Evolutionary conservation across 1,140 invertebrate genomes (phyloP).

Genomic region (Amphibalanus amphitrite): DNA sequence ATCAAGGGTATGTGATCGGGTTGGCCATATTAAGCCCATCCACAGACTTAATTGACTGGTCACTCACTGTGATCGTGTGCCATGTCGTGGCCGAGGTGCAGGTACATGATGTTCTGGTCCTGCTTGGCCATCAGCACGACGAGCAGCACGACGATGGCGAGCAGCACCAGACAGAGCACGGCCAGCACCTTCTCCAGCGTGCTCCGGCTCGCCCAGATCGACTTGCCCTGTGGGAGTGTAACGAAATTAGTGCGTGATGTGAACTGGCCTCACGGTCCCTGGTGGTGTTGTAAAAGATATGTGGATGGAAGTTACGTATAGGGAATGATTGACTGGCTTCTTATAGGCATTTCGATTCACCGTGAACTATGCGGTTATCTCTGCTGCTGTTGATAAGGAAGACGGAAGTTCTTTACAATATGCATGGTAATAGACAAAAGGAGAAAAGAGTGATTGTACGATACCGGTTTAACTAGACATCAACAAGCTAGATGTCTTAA

Average conservation of each 20-base stretch:
- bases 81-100: background rate
- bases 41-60: too few relatives aligned
- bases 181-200: slow-evolving; percentile 38
- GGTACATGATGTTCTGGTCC: slow-evolving; percentile 7
- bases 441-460: too few relatives aligned
- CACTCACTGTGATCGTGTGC: too few relatives aligned
- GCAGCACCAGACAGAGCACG: slow-evolving; percentile 24
- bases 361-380: too few relatives aligned
- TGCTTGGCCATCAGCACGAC: slow-evolving; percentile 22
- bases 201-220: background rate
- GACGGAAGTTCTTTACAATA: too few relatives aligned
- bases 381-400: too few relatives aligned
- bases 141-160: slow-evolving; percentile 40
- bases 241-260: background rate
- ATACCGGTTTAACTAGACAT: too few relatives aligned
- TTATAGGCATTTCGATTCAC: background rate
- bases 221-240: background rate
- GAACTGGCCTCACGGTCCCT: background rate
- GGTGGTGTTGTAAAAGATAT: background rate
- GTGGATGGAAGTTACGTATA: background rate
- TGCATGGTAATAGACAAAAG: too few relatives aligned
- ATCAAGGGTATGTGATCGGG: too few relatives aligned
- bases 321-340: background rate
- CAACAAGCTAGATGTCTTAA: too few relatives aligned
- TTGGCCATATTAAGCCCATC: too few relatives aligned